Percentiles rank a stretch among this genome's conserved stretches.
Conservation (phyloP, 2,113 vertebrate species). For the Pelodiscus sinensis region DNA sequence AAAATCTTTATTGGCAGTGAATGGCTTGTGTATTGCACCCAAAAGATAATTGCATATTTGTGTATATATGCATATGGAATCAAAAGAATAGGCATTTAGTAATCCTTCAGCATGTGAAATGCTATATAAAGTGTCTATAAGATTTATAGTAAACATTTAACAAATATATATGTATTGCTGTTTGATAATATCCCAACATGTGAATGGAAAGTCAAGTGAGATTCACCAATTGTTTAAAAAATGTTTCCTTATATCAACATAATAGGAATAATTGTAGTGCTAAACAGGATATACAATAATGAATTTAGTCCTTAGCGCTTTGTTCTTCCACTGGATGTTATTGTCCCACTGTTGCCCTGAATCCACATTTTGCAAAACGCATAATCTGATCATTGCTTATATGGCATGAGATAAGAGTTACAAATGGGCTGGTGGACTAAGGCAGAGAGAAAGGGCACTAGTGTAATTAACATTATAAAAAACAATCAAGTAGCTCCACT, state of each 20-base stretch:
- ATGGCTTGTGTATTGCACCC: not conserved
- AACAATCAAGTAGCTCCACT: not conserved
- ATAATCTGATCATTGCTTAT: not conserved
- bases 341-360: not conserved
- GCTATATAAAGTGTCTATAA: not conserved
- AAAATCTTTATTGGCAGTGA: not conserved
- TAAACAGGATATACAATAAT: not conserved
- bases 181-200: slow-evolving; percentile 22
- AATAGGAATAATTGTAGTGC: not conserved
- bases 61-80: not conserved
- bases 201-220: not conserved
- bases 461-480: not conserved
- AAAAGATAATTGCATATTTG: not conserved
- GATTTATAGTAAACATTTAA: not conserved
- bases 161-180: not conserved
- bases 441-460: not conserved
- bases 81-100: not conserved
- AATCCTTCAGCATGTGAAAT: not conserved
- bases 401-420: not conserved
- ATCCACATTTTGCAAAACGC: not conserved
- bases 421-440: not conserved
- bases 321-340: not conserved
- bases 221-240: slow-evolving; percentile 58
- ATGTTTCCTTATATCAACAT: not conserved
- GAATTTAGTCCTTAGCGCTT: slow-evolving; percentile 19